A percentile compares a stretch with the other conserved stretches of the same genome.
Conservation (phyloP, 92 coral and sea anemone genomes). For the Pocillopora meandrina region DNA sequence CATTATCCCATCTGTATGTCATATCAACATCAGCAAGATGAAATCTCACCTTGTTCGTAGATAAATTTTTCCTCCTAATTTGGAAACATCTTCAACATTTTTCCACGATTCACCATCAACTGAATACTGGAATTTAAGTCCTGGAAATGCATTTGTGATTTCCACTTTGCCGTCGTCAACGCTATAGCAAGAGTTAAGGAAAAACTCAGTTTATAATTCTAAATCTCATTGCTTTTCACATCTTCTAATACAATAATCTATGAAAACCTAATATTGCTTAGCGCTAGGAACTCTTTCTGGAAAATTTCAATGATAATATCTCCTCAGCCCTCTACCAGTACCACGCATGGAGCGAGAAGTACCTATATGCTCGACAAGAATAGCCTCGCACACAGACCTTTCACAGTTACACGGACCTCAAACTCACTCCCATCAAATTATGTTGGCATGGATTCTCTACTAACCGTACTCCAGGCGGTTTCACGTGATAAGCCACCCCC, state of each 20-base stretch:
- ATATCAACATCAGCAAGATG: neutral
- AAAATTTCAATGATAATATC: too few species aligned
- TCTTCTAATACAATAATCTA: too few species aligned
- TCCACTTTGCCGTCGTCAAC: conserved; percentile 15
- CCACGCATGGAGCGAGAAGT: too few species aligned
- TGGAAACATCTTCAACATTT: conserved; percentile 39
- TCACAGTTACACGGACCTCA: neutral
- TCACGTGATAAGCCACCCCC: conserved; percentile 77
- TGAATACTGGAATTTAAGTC: conserved; percentile 61
- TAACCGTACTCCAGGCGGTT: conserved; percentile 82
- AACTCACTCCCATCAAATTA: neutral
- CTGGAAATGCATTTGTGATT: conserved; percentile 56
- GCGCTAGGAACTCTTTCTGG: too few species aligned
- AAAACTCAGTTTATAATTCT: neutral
- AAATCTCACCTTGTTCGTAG: conserved; percentile 58
- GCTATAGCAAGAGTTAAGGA: neutral
- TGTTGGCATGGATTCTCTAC: neutral
- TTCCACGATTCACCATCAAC: conserved; percentile 62
- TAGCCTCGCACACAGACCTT: too few species aligned
- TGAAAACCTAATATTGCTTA: too few species aligned
- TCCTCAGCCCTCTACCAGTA: too few species aligned
- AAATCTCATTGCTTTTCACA: too few species aligned
- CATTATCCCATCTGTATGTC: neutral
- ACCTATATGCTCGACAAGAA: too few species aligned
- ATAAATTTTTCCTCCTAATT: conserved; percentile 32